A percentile compares a stretch with the other conserved stretches of the same genome.
phyloP scores from a whole-genome alignment of 2,888 invertebrate species.

The Holacanthella duospinosa region DNA sequence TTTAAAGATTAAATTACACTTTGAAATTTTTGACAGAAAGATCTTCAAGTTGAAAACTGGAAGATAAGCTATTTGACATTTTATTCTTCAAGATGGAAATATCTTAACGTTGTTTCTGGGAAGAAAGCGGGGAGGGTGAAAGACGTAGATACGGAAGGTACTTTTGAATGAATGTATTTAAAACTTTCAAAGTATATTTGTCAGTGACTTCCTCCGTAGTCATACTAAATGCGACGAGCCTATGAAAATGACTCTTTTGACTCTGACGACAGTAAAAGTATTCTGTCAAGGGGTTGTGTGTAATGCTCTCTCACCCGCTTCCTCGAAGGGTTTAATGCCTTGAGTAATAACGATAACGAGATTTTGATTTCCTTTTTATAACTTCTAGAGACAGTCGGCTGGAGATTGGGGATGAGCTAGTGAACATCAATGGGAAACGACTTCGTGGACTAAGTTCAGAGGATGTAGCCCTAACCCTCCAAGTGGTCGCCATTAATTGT shows the following conservation, averaged over 20 bases:
- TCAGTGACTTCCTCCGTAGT: background rate
- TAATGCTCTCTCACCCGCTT: no score
- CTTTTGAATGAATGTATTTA: background rate
- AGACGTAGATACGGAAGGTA: no score
- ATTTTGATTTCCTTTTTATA: conserved; percentile 7
- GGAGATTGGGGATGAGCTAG: conserved; percentile 58
- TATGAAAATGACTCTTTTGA: background rate
- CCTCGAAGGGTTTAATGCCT: background rate
- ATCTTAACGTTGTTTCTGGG: no score
- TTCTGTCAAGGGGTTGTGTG: no score
- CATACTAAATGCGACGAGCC: background rate
- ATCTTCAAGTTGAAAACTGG: no score
- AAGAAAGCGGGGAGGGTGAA: no score
- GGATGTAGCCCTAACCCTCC: conserved; percentile 23
- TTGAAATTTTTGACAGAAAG: no score
- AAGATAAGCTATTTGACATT: no score
- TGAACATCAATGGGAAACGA: conserved; percentile 60
- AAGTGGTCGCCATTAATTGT: conserved; percentile 28
- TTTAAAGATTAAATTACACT: no score
- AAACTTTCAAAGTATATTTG: background rate
- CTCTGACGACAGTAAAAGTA: no score
- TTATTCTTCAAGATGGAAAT: no score
- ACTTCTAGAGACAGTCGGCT: conserved; percentile 53
- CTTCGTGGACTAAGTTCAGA: conserved; percentile 50
- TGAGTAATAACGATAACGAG: background rate